Percentiles rank a stretch among this genome's conserved stretches.
These are phyloP conservation scores for Haliclona indistincta DNA, from an alignment of 37 sponge, comb jelly and placozoan genomes.

Conservation along the genomic window DNA sequence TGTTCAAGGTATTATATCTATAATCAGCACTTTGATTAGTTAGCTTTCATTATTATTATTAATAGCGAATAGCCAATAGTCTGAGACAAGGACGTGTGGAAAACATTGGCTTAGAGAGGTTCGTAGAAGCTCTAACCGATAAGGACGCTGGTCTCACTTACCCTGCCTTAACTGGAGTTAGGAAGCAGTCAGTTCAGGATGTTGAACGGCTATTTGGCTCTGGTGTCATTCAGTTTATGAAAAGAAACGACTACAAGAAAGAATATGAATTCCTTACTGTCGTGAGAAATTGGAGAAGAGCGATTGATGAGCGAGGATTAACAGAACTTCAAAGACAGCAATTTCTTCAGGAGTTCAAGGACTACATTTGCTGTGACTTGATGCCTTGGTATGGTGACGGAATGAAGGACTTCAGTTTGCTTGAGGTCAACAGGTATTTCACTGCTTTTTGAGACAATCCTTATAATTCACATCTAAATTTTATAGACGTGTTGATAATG, in stretches of 20 bases:
- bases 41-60: too few relatives aligned
- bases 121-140: neutral
- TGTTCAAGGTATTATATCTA: neutral
- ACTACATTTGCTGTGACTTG: slow-evolving; percentile 16
- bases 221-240: too few relatives aligned
- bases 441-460: too few relatives aligned
- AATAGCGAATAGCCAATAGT: neutral
- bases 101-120: slow-evolving; percentile 4
- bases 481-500: too few relatives aligned
- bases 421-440: slow-evolving; percentile 51
- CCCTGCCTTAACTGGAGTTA: neutral
- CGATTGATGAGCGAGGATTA: slow-evolving; percentile 24
- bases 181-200: slow-evolving; percentile 19
- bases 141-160: neutral
- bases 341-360: slow-evolving; percentile 11
- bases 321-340: neutral
- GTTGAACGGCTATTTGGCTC: slow-evolving; percentile 7
- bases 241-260: too few relatives aligned
- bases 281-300: slow-evolving; percentile 15
- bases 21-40: too few relatives aligned
- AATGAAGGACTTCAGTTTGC: slow-evolving; percentile 24
- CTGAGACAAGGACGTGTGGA: neutral
- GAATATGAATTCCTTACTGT: slow-evolving; percentile 3
- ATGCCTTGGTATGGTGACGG: slow-evolving; percentile 25
- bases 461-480: too few relatives aligned